Percentiles rank a stretch among this genome's conserved stretches.
phyloP scores from a whole-genome alignment of 2,888 invertebrate species.

The Epinotia demarniana region DNA sequence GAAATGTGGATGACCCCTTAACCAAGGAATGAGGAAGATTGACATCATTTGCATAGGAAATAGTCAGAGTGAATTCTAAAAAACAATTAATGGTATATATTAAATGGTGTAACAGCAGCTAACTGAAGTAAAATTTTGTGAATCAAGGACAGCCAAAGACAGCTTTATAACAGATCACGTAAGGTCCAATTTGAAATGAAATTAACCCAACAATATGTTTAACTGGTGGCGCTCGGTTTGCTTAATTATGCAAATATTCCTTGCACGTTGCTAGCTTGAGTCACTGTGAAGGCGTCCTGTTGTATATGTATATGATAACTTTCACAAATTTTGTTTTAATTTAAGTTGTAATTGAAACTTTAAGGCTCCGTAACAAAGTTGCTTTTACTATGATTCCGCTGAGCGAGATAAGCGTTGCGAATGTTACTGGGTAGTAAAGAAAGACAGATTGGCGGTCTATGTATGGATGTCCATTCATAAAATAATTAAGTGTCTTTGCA shows the following conservation, averaged over 20 bases:
- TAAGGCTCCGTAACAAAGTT: not conserved
- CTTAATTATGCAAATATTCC: slow-evolving; percentile 51
- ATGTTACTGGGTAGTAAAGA: slow-evolving; percentile 46
- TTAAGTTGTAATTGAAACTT: not conserved
- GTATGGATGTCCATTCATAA: slow-evolving; percentile 31
- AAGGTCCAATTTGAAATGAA: not conserved
- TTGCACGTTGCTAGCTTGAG: slow-evolving; percentile 54
- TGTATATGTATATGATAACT: slow-evolving; percentile 29
- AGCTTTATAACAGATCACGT: not conserved
- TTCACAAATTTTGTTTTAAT: slow-evolving; percentile 5
- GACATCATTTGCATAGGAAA: slow-evolving; percentile 28
- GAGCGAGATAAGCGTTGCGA: not conserved
- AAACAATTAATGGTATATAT: slow-evolving; percentile 37
- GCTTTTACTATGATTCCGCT: slow-evolving; percentile 4
- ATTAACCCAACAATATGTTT: slow-evolving; percentile 1
- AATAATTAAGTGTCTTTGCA: slow-evolving; percentile 13
- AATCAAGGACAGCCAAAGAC: not conserved
- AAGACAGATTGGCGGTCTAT: slow-evolving; percentile 50
- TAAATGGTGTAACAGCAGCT: not conserved
- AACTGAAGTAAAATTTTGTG: slow-evolving; percentile 1
- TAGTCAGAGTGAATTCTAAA: slow-evolving; percentile 29
- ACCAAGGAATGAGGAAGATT: slow-evolving; percentile 35
- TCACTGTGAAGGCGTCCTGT: slow-evolving; percentile 54
- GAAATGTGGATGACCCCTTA: slow-evolving; percentile 1
- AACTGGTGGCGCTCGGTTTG: slow-evolving; percentile 39